phyloP scores from a whole-genome alignment of 2,113 vertebrate species.

The Salvelinus fontinalis region DNA sequence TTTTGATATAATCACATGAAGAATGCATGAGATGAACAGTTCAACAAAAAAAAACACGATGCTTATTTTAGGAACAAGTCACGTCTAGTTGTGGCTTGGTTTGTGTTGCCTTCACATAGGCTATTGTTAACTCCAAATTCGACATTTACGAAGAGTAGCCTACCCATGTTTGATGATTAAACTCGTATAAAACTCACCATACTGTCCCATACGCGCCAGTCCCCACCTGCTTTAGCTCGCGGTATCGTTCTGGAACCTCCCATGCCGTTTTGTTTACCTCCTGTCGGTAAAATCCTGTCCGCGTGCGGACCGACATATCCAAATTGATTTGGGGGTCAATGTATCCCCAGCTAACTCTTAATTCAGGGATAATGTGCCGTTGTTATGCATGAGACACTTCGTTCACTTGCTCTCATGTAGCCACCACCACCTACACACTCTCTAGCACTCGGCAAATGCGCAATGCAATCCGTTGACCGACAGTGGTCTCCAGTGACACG shows the following conservation, averaged over 20 bases:
- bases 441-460: slow-evolving; percentile 11
- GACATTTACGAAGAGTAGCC: neutral
- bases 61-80: neutral
- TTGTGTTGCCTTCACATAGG: neutral
- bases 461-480: neutral
- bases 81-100: neutral
- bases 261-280: slow-evolving; percentile 87
- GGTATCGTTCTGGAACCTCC: slow-evolving; percentile 87
- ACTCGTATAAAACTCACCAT: slow-evolving; percentile 75
- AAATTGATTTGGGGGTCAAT: slow-evolving; percentile 13
- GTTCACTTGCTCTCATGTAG: neutral
- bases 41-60: too few relatives aligned
- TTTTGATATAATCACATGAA: neutral
- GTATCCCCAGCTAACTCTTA: neutral
- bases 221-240: slow-evolving; percentile 85
- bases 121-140: neutral
- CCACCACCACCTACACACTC: slow-evolving; percentile 5
- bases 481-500: neutral
- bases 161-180: neutral
- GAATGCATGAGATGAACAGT: too few relatives aligned
- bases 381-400: neutral
- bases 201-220: slow-evolving; percentile 92
- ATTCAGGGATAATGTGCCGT: slow-evolving; percentile 5
- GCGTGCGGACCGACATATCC: slow-evolving; percentile 65
- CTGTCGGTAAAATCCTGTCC: slow-evolving; percentile 83